Evolutionary conservation across 2,797 vertebrate species (phyloP).

Genomic region (Enteromius radiatus): DNA sequence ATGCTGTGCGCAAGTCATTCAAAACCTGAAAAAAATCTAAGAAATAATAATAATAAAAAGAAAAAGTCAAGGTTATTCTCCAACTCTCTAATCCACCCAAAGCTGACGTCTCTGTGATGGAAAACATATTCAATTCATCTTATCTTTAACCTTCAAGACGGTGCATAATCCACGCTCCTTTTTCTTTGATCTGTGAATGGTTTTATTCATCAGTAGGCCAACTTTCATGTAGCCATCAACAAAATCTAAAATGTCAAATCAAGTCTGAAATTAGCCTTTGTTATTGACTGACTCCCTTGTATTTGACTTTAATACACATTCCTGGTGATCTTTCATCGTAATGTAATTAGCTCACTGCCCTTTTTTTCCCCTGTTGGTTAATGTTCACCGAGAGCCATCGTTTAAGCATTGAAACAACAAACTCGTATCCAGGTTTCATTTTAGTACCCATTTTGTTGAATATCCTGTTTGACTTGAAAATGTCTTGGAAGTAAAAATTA

Average conservation of each 20-base stretch:
- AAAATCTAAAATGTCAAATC: slow-evolving; percentile 5
- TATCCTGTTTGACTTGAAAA: neutral
- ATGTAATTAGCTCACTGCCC: neutral
- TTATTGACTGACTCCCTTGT: neutral
- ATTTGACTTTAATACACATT: neutral
- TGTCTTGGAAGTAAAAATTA: neutral
- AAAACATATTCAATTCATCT: slow-evolving; percentile 13
- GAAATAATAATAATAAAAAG: neutral
- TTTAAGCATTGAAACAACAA: neutral
- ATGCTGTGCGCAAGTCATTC: neutral
- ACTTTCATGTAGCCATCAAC: neutral
- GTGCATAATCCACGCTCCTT: neutral
- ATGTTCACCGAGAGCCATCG: neutral
- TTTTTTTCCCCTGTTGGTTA: neutral
- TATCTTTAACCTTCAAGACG: slow-evolving; percentile 35
- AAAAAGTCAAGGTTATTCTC: slow-evolving; percentile 35
- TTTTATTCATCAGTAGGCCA: neutral
- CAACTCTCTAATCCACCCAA: neutral
- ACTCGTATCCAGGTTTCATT: neutral
- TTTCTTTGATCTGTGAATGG: neutral
- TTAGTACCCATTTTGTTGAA: neutral
- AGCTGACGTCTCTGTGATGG: neutral
- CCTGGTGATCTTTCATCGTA: slow-evolving; percentile 3
- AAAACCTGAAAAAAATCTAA: slow-evolving; percentile 43
- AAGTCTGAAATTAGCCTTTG: neutral